Evolutionary conservation across 2,113 vertebrate genomes (phyloP).

Genomic region (Microcebus tavaratra): DNA sequence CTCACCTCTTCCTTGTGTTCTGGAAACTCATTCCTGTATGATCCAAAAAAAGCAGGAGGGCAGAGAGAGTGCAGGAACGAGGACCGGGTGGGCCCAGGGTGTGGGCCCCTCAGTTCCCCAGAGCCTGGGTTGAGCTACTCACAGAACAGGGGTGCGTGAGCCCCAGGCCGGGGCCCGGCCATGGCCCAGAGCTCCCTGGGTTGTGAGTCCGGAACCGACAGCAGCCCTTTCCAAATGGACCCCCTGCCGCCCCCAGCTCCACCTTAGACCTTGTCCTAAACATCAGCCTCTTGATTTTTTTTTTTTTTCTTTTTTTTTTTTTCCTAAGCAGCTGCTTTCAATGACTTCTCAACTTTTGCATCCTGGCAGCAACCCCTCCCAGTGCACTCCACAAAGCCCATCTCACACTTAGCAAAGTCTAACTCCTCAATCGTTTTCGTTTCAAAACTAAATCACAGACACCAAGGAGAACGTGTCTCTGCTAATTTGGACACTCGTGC

Average conservation of each 20-base stretch:
- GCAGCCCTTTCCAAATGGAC: neutral
- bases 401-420: slow-evolving; percentile 88
- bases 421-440: slow-evolving; percentile 86
- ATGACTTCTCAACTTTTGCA: slow-evolving; percentile 74
- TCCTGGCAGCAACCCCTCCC: slow-evolving; percentile 72
- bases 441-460: slow-evolving; percentile 84
- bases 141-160: neutral
- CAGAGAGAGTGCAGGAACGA: neutral
- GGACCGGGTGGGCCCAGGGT: rapidly evolving
- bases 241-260: rapidly evolving
- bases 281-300: neutral
- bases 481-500: slow-evolving; percentile 69
- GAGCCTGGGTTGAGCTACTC: neutral
- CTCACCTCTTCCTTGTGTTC: neutral
- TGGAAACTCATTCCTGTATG: neutral
- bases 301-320: neutral
- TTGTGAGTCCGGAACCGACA: neutral
- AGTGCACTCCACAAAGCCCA: slow-evolving; percentile 80
- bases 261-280: neutral
- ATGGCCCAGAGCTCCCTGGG: rapidly evolving
- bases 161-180: neutral
- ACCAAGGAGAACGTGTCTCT: slow-evolving; percentile 78
- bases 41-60: neutral
- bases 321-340: slow-evolving; percentile 60
- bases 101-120: neutral